phyloP scores from a whole-genome alignment of 2,888 invertebrate genomes.

The Pteria penguin region DNA sequence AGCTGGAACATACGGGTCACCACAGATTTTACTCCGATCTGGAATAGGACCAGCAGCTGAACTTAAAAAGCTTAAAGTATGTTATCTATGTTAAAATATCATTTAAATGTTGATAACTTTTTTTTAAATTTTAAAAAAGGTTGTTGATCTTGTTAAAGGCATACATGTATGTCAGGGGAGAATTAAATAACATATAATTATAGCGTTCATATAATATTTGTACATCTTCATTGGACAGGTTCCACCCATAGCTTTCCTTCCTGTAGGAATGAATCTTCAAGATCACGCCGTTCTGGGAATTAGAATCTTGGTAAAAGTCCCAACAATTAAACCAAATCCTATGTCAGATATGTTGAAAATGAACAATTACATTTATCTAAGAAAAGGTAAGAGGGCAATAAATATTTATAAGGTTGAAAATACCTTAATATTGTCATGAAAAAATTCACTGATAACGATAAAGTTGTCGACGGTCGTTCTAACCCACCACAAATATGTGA shows the following conservation, averaged over 20 bases:
- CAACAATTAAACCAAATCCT: slow-evolving; percentile 23
- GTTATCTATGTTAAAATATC: neutral
- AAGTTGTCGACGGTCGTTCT: no score
- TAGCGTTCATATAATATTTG: no score
- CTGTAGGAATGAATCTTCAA: slow-evolving; percentile 35
- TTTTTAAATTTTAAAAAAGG: neutral
- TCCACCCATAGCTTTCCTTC: slow-evolving; percentile 22
- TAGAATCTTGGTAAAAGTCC: slow-evolving; percentile 2
- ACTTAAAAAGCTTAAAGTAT: slow-evolving; percentile 10
- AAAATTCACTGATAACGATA: no score
- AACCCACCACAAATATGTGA: no score
- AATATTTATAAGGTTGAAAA: no score
- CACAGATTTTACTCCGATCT: slow-evolving; percentile 22
- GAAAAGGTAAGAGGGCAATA: slow-evolving; percentile 36
- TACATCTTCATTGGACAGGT: slow-evolving; percentile 9
- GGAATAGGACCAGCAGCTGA: slow-evolving; percentile 31
- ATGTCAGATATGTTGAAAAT: slow-evolving; percentile 3
- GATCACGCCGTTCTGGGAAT: slow-evolving; percentile 21
- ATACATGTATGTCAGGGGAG: no score
- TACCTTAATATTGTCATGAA: no score
- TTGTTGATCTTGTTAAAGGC: no score
- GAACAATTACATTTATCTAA: slow-evolving; percentile 29
- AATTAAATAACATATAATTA: no score
- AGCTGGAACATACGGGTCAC: slow-evolving; percentile 35
- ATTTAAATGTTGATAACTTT: neutral